Evolutionary conservation across 1,140 invertebrate species (phyloP).

Genomic region (Sarcophaga peregrina): DNA sequence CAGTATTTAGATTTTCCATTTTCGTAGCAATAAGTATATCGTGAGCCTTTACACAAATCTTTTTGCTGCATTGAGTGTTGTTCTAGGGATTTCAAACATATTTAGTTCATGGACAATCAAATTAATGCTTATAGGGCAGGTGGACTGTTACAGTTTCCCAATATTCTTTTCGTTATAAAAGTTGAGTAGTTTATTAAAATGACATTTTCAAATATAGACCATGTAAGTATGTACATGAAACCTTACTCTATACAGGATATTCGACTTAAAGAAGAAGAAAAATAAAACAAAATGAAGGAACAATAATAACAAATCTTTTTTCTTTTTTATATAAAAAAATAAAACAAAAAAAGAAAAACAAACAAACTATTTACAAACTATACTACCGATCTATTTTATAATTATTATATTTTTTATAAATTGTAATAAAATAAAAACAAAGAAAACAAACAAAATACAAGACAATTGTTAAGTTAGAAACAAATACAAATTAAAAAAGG

Average conservation of each 20-base stretch:
- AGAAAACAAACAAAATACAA: neutral
- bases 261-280: neutral
- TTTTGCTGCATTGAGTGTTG: too few relatives aligned
- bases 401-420: conserved; percentile 15
- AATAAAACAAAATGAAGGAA: neutral
- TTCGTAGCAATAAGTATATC: too few relatives aligned
- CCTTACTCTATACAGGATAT: neutral
- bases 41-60: too few relatives aligned
- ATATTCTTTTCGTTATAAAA: too few relatives aligned
- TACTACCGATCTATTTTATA: conserved; percentile 27
- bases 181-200: neutral
- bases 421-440: neutral
- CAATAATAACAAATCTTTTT: neutral
- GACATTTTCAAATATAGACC: neutral
- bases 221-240: neutral
- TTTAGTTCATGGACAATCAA: too few relatives aligned
- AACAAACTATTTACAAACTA: conserved; percentile 20
- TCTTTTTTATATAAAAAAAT: neutral
- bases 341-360: neutral
- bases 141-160: too few relatives aligned
- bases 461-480: conserved; percentile 19
- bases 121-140: too few relatives aligned
- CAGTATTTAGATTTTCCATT: too few relatives aligned
- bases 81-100: too few relatives aligned
- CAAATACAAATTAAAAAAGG: neutral